Percentiles rank a stretch among this genome's conserved stretches.
phyloP scores from a whole-genome alignment of 2,113 vertebrate species.

The Spilogale gracilis region DNA sequence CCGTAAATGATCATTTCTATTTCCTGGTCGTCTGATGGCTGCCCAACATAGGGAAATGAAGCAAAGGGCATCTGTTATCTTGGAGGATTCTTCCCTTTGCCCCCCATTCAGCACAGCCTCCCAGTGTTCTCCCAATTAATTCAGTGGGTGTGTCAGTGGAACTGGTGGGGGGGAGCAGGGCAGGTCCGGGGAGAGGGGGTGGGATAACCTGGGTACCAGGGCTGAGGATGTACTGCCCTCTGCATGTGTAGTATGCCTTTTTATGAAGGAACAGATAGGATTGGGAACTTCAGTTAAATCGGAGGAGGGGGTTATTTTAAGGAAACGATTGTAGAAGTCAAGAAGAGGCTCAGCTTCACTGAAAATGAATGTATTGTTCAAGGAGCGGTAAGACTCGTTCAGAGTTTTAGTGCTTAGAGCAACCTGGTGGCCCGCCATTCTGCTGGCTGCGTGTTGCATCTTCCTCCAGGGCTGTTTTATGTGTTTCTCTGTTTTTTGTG shows the following conservation, averaged over 20 bases:
- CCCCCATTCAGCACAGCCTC: background rate
- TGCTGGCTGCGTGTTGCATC: background rate
- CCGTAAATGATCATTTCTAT: constrained; percentile 36
- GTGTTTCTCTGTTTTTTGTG: background rate
- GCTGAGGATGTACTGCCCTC: background rate
- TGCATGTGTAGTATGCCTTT: background rate
- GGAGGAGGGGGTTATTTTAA: background rate
- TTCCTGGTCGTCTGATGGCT: constrained; percentile 44
- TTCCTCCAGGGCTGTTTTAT: background rate
- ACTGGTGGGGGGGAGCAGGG: background rate
- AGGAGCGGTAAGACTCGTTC: background rate
- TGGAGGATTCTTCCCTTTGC: background rate
- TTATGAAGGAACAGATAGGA: background rate
- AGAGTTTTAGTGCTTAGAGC: background rate
- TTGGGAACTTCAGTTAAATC: background rate
- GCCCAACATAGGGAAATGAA: background rate
- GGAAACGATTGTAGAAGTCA: background rate
- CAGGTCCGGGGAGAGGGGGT: no score
- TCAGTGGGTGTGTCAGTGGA: background rate
- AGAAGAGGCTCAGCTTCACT: background rate
- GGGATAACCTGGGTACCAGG: background rate
- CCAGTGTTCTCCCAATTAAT: background rate
- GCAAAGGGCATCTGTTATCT: constrained; percentile 10
- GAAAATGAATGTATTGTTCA: background rate
- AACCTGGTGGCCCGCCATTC: background rate